phyloP scores from a whole-genome alignment of 2,888 invertebrate species.

The Rhamnusium bicolor region DNA sequence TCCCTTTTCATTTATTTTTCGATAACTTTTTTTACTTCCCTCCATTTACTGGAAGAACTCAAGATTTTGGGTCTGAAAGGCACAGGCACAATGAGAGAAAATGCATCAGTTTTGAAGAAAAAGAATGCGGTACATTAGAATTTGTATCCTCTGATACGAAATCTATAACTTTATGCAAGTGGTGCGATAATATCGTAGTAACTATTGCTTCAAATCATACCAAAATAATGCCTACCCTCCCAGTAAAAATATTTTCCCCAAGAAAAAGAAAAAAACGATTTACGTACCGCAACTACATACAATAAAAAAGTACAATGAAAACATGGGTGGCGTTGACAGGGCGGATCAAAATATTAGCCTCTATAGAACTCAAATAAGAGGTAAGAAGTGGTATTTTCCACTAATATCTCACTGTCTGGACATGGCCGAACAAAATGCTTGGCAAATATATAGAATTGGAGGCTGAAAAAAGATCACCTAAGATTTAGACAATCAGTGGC shows the following conservation, averaged over 20 bases:
- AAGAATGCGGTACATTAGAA: slow-evolving; percentile 32
- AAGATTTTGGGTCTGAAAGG: slow-evolving; percentile 19
- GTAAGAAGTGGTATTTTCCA: slow-evolving; percentile 59
- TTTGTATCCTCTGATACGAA: slow-evolving; percentile 25
- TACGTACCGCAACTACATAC: slow-evolving; percentile 35
- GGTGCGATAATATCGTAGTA: slow-evolving; percentile 40
- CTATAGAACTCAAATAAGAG: slow-evolving; percentile 51
- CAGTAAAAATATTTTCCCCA: slow-evolving; percentile 39
- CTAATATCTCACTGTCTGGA: slow-evolving; percentile 51
- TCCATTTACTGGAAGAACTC: slow-evolving; percentile 37
- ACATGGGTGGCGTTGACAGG: slow-evolving; percentile 52
- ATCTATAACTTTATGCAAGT: slow-evolving; percentile 28
- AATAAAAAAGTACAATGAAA: slow-evolving; percentile 42
- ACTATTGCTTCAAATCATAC: slow-evolving; percentile 36
- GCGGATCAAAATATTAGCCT: slow-evolving; percentile 52
- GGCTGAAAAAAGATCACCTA: slow-evolving; percentile 54
- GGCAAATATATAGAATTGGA: slow-evolving; percentile 49
- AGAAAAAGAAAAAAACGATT: slow-evolving; percentile 39
- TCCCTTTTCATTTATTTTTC: too few species aligned
- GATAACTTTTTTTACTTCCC: too few species aligned
- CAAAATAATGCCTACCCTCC: slow-evolving; percentile 28
- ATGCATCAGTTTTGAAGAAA: slow-evolving; percentile 27
- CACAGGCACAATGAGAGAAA: slow-evolving; percentile 37
- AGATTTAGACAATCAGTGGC: slow-evolving; percentile 49
- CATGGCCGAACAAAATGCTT: slow-evolving; percentile 54